Evolutionary conservation across 2,113 vertebrate genomes (phyloP).

Genomic region (Genyomyrus donnyi): DNA sequence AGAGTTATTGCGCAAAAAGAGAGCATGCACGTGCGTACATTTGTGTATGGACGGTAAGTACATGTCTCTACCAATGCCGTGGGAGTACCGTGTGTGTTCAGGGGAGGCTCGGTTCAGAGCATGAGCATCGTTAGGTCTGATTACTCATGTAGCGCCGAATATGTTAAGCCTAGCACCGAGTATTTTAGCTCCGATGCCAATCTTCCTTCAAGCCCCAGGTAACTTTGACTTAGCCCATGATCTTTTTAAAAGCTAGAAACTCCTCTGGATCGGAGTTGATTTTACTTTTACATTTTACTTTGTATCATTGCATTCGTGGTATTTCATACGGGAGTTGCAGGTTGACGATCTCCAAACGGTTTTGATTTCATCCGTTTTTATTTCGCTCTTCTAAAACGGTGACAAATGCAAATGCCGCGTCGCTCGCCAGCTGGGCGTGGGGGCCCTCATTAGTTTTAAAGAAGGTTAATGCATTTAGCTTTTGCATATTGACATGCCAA

Average conservation of each 20-base stretch:
- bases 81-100: background rate
- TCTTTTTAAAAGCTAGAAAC: background rate
- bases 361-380: background rate
- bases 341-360: background rate
- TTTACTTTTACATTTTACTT: background rate
- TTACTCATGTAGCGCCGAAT: background rate
- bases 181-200: background rate
- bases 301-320: background rate
- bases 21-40: background rate
- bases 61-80: background rate
- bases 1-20: background rate
- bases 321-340: background rate
- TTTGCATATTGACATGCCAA: constrained; percentile 99
- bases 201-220: background rate
- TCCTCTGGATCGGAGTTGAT: background rate
- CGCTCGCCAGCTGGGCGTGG: constrained; percentile 90
- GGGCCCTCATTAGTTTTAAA: constrained; percentile 96
- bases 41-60: background rate
- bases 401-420: constrained; percentile 93
- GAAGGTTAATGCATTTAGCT: constrained; percentile 99
- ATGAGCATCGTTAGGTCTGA: background rate
- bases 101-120: background rate
- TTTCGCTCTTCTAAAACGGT: constrained; percentile 58
- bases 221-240: background rate
- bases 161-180: no score